A percentile compares a stretch with the other conserved stretches of the same genome.
phyloP scores from a whole-genome alignment of 2,888 invertebrate species.

The Morpho achilles region DNA sequence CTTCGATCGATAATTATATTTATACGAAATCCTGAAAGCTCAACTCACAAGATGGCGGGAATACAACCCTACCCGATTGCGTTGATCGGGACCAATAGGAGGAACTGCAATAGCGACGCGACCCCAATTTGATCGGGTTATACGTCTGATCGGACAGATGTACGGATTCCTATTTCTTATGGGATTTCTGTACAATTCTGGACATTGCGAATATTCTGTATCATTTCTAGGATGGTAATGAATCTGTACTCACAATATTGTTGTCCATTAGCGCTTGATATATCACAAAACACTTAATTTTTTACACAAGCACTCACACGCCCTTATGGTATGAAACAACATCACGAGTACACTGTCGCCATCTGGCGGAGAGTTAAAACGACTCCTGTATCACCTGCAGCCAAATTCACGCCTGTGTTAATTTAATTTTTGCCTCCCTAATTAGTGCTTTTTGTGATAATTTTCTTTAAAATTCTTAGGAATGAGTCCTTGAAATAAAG shows the following conservation, averaged over 20 bases:
- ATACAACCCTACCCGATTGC: constrained; percentile 51
- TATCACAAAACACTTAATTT: constrained; percentile 73
- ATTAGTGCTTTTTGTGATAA: constrained; percentile 37
- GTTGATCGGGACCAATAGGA: constrained; percentile 45
- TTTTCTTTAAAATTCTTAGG: constrained; percentile 33
- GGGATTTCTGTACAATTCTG: constrained; percentile 52
- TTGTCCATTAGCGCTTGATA: constrained; percentile 60
- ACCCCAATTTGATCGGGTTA: constrained; percentile 65
- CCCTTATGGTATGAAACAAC: constrained; percentile 74
- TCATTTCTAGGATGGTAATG: constrained; percentile 36
- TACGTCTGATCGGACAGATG: constrained; percentile 71
- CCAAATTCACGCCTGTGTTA: constrained; percentile 55
- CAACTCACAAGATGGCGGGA: constrained; percentile 74
- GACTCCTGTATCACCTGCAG: constrained; percentile 43
- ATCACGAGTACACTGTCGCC: constrained; percentile 75
- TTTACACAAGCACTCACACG: constrained; percentile 77
- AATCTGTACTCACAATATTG: constrained; percentile 59
- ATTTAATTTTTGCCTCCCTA: constrained; percentile 49
- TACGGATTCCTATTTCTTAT: constrained; percentile 62
- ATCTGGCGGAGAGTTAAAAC: constrained; percentile 53
- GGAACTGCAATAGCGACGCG: constrained; percentile 44
- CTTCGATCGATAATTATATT: constrained; percentile 69
- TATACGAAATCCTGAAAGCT: constrained; percentile 72
- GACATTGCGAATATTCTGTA: constrained; percentile 37
- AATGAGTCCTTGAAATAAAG: constrained; percentile 27